Conservation (phyloP, 2,113 vertebrate species). For the Eolophus roseicapilla region DNA sequence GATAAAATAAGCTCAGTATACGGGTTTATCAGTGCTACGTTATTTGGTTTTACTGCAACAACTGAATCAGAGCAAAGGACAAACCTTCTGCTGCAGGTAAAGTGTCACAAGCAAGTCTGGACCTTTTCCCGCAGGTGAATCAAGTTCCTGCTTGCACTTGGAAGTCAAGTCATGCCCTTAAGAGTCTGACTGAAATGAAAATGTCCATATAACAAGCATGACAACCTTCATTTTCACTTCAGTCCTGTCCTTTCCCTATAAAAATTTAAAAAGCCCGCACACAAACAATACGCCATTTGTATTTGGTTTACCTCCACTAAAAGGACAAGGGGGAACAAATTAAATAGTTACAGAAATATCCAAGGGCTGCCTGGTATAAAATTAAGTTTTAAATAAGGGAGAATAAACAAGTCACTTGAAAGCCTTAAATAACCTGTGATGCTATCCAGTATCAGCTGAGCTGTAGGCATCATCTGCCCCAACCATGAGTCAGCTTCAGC, state of each 20-base stretch:
- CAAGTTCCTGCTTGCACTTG: constrained; percentile 34
- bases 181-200: background rate
- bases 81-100: background rate
- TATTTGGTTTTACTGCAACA: background rate
- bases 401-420: background rate
- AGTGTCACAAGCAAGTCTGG: background rate
- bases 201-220: background rate
- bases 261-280: background rate
- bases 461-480: background rate
- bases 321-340: background rate
- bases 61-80: background rate
- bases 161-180: background rate
- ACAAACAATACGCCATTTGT: background rate
- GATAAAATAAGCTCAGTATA: background rate
- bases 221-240: background rate
- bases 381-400: background rate
- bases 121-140: constrained; percentile 26
- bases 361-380: background rate
- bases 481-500: constrained; percentile 53
- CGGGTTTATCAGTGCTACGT: background rate
- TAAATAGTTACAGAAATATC: background rate
- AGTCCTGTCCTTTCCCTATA: background rate
- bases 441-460: constrained; percentile 57
- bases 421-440: constrained; percentile 41
- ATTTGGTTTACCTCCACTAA: background rate